phyloP scores from a whole-genome alignment of 2,888 invertebrate genomes.

The Drosophila buzzatii region DNA sequence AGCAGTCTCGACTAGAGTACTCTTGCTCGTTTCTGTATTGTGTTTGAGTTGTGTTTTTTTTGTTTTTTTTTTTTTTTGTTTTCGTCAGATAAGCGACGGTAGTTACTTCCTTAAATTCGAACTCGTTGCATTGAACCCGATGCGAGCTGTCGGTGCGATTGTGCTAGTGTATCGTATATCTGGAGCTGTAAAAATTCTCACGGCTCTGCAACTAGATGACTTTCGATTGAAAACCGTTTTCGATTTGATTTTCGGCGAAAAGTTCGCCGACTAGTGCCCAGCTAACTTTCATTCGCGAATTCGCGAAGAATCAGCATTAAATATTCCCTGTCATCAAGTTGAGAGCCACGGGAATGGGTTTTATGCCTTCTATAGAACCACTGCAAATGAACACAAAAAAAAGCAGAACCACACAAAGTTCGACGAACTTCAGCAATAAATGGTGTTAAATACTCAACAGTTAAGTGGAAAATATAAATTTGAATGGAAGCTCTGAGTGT shows the following conservation, averaged over 20 bases:
- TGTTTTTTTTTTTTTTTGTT: conserved; percentile 8
- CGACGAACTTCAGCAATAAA: conserved; percentile 52
- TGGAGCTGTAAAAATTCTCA: conserved; percentile 60
- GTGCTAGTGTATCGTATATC: conserved; percentile 49
- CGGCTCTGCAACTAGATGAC: conserved; percentile 61
- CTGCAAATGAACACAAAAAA: conserved; percentile 20
- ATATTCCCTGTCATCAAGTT: conserved; percentile 61
- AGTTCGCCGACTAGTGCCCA: conserved; percentile 49
- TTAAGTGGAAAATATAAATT: conserved; percentile 35
- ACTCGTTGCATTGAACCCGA: conserved; percentile 68
- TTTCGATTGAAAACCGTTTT: conserved; percentile 59
- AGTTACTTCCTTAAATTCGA: conserved; percentile 73
- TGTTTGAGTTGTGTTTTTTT: neutral
- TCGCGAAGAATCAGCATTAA: conserved; percentile 63
- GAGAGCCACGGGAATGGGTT: conserved; percentile 35
- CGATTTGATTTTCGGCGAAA: conserved; percentile 50
- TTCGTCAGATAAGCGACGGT: conserved; percentile 36
- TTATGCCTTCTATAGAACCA: conserved; percentile 62
- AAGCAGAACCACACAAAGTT: conserved; percentile 51
- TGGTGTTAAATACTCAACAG: conserved; percentile 59
- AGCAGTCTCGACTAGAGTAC: too few relatives aligned
- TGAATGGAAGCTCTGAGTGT: too few relatives aligned
- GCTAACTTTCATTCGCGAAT: conserved; percentile 69
- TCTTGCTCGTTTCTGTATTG: neutral
- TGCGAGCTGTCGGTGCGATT: neutral